Percentiles rank a stretch among this genome's conserved stretches.
Conservation (phyloP, 1,140 invertebrate species). For the Paraescarpia echinospica region DNA sequence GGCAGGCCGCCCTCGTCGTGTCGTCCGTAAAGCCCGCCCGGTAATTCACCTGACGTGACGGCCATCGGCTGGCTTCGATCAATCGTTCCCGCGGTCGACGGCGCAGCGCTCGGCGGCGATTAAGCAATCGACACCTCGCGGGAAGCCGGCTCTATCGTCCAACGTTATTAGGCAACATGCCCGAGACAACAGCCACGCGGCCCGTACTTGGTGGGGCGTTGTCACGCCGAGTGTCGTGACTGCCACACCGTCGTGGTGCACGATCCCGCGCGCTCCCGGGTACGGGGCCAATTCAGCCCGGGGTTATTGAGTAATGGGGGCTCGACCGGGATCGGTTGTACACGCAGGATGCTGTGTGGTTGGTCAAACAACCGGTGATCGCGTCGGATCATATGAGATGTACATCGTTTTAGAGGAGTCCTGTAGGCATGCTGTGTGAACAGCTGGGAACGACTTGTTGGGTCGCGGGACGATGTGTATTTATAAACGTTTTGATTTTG, state of each 20-base stretch:
- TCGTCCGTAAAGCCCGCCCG: background rate
- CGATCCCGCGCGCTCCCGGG: background rate
- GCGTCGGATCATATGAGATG: background rate
- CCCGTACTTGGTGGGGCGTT: background rate
- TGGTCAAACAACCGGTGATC: background rate
- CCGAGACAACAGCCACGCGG: background rate
- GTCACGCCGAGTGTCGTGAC: background rate
- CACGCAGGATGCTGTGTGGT: background rate
- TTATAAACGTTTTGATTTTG: too few relatives aligned
- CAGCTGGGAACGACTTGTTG: too few relatives aligned
- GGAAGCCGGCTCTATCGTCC: background rate
- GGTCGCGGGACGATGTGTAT: too few relatives aligned
- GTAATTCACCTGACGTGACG: background rate
- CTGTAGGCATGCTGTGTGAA: too few relatives aligned
- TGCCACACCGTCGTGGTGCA: background rate
- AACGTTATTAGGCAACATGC: background rate
- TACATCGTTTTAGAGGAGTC: too few relatives aligned
- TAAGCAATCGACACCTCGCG: background rate
- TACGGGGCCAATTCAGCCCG: background rate
- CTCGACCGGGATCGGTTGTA: background rate
- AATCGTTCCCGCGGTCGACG: background rate
- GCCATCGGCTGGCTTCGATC: background rate
- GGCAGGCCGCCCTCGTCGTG: background rate
- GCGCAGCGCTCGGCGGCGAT: background rate
- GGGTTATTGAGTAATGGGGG: background rate